These are phyloP conservation scores for Periophthalmodon schlosseri DNA, from an alignment of 2,113 vertebrate genomes.

Conservation along the genomic window DNA sequence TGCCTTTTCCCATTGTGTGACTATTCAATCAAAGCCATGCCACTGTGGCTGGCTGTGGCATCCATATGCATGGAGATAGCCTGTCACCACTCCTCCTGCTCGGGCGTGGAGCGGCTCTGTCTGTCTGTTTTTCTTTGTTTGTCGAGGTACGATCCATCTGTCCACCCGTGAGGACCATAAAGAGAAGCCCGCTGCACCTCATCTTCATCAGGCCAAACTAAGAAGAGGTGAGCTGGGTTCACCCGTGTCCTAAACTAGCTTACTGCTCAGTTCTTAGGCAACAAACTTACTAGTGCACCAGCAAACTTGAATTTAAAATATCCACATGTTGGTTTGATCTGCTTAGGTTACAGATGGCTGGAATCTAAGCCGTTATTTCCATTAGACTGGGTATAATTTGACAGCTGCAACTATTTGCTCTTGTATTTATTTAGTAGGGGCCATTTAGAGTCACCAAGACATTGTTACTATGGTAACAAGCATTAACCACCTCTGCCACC, in stretches of 20 bases:
- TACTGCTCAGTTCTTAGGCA: too few species aligned
- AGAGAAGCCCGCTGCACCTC: constrained; percentile 41
- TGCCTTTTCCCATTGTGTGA: constrained; percentile 73
- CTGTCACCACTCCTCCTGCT: constrained; percentile 66
- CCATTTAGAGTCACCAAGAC: neutral
- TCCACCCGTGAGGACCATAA: constrained; percentile 45
- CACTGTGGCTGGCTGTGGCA: constrained; percentile 64
- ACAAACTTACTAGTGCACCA: neutral
- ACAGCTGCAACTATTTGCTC: neutral
- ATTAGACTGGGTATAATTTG: neutral
- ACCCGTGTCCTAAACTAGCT: constrained; percentile 13
- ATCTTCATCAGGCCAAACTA: constrained; percentile 38
- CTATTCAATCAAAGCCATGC: constrained; percentile 75
- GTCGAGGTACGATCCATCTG: constrained; percentile 64
- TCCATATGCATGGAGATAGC: constrained; percentile 75
- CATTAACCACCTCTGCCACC: too few species aligned
- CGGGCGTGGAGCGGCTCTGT: constrained; percentile 60
- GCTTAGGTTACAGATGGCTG: neutral
- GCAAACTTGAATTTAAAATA: neutral
- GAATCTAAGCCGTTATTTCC: neutral
- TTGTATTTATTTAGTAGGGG: neutral
- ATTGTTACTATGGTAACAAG: neutral
- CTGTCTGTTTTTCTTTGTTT: constrained; percentile 70
- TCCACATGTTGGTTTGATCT: neutral
- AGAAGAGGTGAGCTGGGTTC: constrained; percentile 20